Conservation (phyloP, 1,140 invertebrate genomes). For the Camponotus floridanus region DNA sequence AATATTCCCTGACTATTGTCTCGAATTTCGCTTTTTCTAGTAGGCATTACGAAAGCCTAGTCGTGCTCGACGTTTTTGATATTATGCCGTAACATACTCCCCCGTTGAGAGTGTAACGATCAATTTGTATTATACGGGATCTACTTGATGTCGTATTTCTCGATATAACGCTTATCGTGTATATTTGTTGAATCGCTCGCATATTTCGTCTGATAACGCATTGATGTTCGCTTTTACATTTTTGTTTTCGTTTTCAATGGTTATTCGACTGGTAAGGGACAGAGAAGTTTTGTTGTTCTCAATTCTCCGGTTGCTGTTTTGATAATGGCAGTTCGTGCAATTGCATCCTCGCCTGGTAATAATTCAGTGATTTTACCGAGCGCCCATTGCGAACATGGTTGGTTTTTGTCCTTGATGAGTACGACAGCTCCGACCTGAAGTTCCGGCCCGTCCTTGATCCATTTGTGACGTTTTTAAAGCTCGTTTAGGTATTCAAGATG, state of each 20-base stretch:
- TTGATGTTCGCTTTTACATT: neutral
- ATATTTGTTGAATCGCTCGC: no score
- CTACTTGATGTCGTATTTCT: no score
- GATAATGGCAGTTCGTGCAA: neutral
- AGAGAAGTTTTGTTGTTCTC: neutral
- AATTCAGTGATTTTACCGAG: neutral
- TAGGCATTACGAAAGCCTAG: no score
- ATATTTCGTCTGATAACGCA: neutral
- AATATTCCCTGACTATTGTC: no score
- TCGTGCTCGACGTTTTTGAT: no score
- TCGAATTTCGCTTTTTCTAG: no score
- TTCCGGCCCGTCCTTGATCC: neutral
- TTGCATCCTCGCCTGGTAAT: neutral
- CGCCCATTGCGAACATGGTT: neutral
- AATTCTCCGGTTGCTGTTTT: neutral
- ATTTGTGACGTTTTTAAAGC: neutral
- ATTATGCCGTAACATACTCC: no score
- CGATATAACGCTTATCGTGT: no score
- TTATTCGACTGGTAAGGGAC: neutral
- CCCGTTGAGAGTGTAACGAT: no score
- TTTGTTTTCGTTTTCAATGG: no score
- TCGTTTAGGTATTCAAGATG: slow-evolving; percentile 16
- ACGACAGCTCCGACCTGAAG: neutral
- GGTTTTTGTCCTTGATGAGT: slow-evolving; percentile 6
- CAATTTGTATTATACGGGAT: no score